Evolutionary conservation across 2,888 invertebrate species (phyloP), one percentile per base, ranked within the genome.

Genomic region (Pandemis cinnamomeana): DNA sequence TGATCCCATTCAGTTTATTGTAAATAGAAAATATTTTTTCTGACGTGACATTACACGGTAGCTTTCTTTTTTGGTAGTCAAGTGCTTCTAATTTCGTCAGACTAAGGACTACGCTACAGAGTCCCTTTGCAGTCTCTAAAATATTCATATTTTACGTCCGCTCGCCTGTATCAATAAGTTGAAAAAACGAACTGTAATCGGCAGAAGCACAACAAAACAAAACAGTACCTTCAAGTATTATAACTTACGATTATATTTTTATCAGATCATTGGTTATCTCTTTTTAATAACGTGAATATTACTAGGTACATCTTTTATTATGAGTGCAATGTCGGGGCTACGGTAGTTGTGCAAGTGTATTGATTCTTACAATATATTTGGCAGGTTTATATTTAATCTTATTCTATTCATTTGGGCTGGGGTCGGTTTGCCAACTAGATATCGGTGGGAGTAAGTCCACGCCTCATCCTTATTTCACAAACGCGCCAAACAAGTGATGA

Each of bases 361-460:
- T 79, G 79, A 80, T 76, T 82, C 86, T 87, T 88, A 89, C 82
- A 84, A 84, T 86, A 86, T 82, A 90, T 90, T 90, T 91, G 91
- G 90, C 90, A 90, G 91, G 87, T 86, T 84, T 86, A 83, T 72
- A 77, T 42, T 75, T 36, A 64, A 48, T 48, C 63, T 71, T 72
- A 69, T 55, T 60, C 69, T 71, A 77, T 36, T 36, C 0, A 64
- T 36, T 66, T 67, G 51, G 53, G 61, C 53, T 42, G 61, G 20
- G 64, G 66, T 67, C 20, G 55, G 41, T 74, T 74, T 44, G 36
- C 10, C 11, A 58, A 58, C 58, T 10, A 27, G 11, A 7, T 27
- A 58, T 27, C 27, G 20, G 58, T 27, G 27, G 27, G 58, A 58
- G 58, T 20, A 58, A 58, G 58, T 10, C 10, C 4, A 51, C 5